These are phyloP conservation scores for Progne subis DNA, from an alignment of 2,113 vertebrate species.

Conservation along the genomic window DNA sequence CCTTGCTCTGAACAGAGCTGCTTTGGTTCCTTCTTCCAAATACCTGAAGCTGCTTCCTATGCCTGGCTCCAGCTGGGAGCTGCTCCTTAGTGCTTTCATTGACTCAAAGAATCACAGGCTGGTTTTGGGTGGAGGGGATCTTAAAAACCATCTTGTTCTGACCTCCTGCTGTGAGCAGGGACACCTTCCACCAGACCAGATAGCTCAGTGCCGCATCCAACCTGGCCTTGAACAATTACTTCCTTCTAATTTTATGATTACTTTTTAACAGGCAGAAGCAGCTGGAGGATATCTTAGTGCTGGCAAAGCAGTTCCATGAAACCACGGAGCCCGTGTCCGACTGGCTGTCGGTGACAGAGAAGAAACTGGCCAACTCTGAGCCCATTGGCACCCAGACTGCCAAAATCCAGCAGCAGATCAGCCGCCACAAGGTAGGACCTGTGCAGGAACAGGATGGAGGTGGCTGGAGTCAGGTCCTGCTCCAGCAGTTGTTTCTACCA, in stretches of 20 bases:
- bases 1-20: background rate
- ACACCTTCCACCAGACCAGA: background rate
- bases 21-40: background rate
- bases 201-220: background rate
- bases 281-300: conserved; percentile 93
- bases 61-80: background rate
- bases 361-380: conserved; percentile 92
- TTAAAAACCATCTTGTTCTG: background rate
- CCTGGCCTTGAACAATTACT: background rate
- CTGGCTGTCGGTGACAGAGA: conserved; percentile 92
- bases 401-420: conserved; percentile 97
- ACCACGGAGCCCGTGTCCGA: conserved; percentile 92
- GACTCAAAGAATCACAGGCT: background rate
- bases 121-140: background rate
- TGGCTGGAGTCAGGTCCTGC: background rate
- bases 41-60: background rate
- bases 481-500: background rate
- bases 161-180: background rate
- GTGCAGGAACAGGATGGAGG: background rate
- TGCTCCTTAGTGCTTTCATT: background rate
- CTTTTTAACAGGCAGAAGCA: conserved; percentile 84
- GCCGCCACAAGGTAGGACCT: conserved; percentile 87
- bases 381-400: conserved; percentile 95
- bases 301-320: conserved; percentile 96
- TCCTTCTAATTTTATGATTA: background rate